Evolutionary conservation across 2,797 vertebrate genomes (phyloP), one percentile per base, ranked within the genome.

Genomic region (Dromococcyx pavoninus): DNA sequence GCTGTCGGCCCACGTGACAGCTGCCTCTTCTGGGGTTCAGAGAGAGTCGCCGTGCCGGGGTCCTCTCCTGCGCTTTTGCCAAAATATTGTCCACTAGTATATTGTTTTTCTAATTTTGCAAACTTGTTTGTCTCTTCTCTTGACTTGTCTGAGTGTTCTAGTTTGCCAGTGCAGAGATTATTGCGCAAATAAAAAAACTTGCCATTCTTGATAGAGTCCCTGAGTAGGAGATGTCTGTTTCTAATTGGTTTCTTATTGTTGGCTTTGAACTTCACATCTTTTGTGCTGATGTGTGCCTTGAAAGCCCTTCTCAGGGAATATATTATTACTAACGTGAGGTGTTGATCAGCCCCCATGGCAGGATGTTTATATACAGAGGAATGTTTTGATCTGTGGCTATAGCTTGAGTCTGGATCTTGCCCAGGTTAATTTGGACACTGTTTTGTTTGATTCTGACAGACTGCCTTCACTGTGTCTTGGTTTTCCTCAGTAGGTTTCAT

Each of bases 211-310:
- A 87, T 91, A 75, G 66, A 95, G 89, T 90, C 83, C 88, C 91
- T 79, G 87, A 94, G 76, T 33, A 83, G 70, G 46, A 92, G 51
- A 93, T 96, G 88, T 96, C 95, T 97, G 96, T 97, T 98, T 97
- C 95, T 97, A 97, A 97, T 97, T 96, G 95, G 97, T 97, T 97
- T 97, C 93, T 96, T 97, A 96, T 92, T 96, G 96, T 96, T 97
- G 94, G 94, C 94, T 97, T 98, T 97, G 94, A 96, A 97, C 95
- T 97, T 97, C 90, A 95, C 91, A 92, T 50, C 64, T 94, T 96
- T 91, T 96, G 87, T 96, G 88, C 94, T 95, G 86, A 95, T 92
- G 72, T 73, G 51, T 91, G 94, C 86, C 94, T 95, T 96, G 89
- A 97, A 97, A 97, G 72, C 43, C 50, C 62, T 96, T 97, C 94